Evolutionary conservation across 2,888 invertebrate genomes (phyloP).

Genomic region (Ectemnius continuus): DNA sequence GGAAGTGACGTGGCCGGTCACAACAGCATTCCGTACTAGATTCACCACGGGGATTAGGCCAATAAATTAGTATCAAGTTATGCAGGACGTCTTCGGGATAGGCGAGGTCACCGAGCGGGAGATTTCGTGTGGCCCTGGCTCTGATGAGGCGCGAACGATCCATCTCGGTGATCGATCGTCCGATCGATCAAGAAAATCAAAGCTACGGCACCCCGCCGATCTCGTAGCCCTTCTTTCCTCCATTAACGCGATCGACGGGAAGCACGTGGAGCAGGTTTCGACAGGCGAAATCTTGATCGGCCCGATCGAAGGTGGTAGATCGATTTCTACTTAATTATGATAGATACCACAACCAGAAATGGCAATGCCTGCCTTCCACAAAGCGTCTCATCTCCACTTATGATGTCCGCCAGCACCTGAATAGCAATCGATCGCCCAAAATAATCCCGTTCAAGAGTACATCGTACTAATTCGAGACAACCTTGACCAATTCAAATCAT

Average conservation of each 20-base stretch:
- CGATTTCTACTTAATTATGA: slow-evolving; percentile 45
- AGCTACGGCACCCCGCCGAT: slow-evolving; percentile 29
- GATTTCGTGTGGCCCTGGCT: slow-evolving; percentile 25
- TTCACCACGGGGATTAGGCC: slow-evolving; percentile 32
- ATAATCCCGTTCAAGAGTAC: no score
- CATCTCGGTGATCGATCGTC: slow-evolving; percentile 48
- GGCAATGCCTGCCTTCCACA: neutral
- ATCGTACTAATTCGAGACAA: no score
- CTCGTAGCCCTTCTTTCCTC: slow-evolving; percentile 25
- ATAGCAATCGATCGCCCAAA: no score
- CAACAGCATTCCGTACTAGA: slow-evolving; percentile 14
- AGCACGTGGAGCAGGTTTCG: slow-evolving; percentile 9
- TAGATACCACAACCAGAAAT: slow-evolving; percentile 7
- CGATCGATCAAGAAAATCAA: slow-evolving; percentile 55
- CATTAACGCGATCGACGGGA: slow-evolving; percentile 33
- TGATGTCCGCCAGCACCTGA: no score
- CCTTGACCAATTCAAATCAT: no score
- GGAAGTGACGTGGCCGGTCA: slow-evolving; percentile 24
- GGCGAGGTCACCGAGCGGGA: slow-evolving; percentile 29
- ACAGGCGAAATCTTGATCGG: slow-evolving; percentile 26
- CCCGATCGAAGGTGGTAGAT: slow-evolving; percentile 26
- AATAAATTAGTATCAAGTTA: slow-evolving; percentile 57
- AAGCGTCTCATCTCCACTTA: no score
- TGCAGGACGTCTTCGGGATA: slow-evolving; percentile 24
- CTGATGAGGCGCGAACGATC: slow-evolving; percentile 49